These are phyloP conservation scores for Buphagus erythrorhynchus DNA, from an alignment of 2,797 vertebrate genomes.

Conservation along the genomic window DNA sequence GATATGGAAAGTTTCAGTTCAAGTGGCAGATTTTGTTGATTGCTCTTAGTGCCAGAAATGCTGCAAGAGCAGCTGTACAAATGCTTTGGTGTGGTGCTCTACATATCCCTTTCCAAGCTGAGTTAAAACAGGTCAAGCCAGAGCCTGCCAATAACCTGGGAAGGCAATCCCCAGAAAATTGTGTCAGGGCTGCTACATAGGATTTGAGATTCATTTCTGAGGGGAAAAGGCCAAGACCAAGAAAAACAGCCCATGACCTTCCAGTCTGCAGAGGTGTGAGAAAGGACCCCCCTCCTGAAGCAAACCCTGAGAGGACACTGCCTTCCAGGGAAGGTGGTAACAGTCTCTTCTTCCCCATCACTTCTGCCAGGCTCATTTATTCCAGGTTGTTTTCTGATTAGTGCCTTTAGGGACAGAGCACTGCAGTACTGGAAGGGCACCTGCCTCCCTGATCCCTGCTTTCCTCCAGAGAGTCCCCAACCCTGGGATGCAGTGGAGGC, in stretches of 20 bases:
- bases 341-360: not conserved
- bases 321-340: not conserved
- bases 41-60: not conserved
- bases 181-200: not conserved
- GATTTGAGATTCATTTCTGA: not conserved
- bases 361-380: not conserved
- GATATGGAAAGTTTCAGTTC: not conserved
- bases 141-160: not conserved
- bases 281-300: not conserved
- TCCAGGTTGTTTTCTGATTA: not conserved
- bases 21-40: not conserved
- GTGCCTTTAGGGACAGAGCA: not conserved
- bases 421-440: not conserved
- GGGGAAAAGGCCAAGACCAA: not conserved
- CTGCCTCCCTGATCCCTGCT: not conserved
- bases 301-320: accelerated
- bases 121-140: slow-evolving; percentile 14
- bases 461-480: accelerated
- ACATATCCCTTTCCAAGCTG: not conserved
- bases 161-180: not conserved
- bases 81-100: not conserved
- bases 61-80: not conserved
- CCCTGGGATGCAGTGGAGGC: not conserved
- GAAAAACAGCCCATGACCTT: not conserved
- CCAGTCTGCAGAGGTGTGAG: not conserved